phyloP scores from a whole-genome alignment of 1,140 invertebrate genomes.

The Camponotus floridanus region DNA sequence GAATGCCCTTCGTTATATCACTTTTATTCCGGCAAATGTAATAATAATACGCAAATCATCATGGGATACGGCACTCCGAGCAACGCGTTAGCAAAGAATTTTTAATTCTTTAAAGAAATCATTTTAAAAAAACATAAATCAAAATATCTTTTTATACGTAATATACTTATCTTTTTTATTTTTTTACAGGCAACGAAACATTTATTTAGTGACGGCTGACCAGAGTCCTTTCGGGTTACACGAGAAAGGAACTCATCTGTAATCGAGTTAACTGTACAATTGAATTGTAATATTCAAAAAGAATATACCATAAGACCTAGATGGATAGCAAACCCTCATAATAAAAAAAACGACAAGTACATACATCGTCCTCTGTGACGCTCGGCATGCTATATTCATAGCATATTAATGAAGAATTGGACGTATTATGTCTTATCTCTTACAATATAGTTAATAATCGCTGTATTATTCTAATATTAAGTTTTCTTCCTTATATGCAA shows the following conservation, averaged over 20 bases:
- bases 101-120: not conserved
- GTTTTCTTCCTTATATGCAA: not conserved
- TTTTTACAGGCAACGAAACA: not conserved
- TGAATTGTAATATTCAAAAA: not conserved
- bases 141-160: not conserved
- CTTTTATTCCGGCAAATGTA: conserved; percentile 41
- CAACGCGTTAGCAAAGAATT: conserved; percentile 65
- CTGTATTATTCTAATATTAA: conserved; percentile 16
- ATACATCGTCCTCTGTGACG: not conserved
- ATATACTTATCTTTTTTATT: not conserved
- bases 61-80: conserved; percentile 75
- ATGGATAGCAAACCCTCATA: not conserved
- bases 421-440: not conserved
- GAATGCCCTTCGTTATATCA: conserved; percentile 70
- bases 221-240: conserved; percentile 21
- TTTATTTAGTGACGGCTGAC: conserved; percentile 11
- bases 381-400: not conserved
- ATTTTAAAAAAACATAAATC: not conserved
- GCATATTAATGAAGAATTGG: conserved; percentile 37
- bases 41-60: conserved; percentile 39
- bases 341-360: not conserved
- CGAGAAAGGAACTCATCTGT: not conserved
- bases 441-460: not conserved
- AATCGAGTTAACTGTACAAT: not conserved
- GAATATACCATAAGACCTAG: not conserved